Base-by-base conservation (phyloP, 2,797 vertebrate species). In the Lepus oiostolus region DNA sequence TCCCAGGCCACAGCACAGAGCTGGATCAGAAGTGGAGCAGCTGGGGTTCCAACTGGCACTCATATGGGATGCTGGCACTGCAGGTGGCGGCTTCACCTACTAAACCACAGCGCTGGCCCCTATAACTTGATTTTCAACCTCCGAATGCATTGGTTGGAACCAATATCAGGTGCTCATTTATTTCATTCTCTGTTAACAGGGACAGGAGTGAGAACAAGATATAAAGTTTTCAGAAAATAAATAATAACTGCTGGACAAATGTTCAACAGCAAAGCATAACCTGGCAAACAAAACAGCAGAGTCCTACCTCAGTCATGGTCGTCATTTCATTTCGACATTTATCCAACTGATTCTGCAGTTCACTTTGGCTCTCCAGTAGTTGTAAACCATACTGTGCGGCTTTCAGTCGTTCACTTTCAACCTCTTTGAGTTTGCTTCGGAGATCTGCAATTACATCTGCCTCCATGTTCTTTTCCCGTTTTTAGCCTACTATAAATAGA, bases 381-480 rank as follows among this genome's bases (percentile, higher is more conserved):
- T 99, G 98, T 94, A 99, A 97, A 6, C 99, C 99, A 95, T 99
- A 99, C 2, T 99, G 99, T 1, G 99, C 99, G 19, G 99, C 99
- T 96, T 99, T 99, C 3, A 98, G 98, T 62, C 99, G 95, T 91
- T 99, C 98, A 1, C 99, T 98, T 94, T 99, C 99, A 0, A 96
- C 98, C 96, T 99, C 99, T 96, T 97, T 99, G 65, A 99, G 98
- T 91, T 98, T 98, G 4, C 96, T 75, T 70, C 92, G 98, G 67
- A 98, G 98, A 74, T 70, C 97, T 89, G 97, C 81, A 83, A 98
- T 82, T 8, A 91, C 86, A 28, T 98, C 98, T 7, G 91, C 1
- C 77, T 98, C 98, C 98, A 98, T 98, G 71, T 74, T 95, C 85
- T 75, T 62, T 85, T 82, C 19, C 85, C 95, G 24, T 68, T 79